Base-by-base conservation (phyloP, 2,888 invertebrate genomes). In the Cartodere bifasciata region DNA sequence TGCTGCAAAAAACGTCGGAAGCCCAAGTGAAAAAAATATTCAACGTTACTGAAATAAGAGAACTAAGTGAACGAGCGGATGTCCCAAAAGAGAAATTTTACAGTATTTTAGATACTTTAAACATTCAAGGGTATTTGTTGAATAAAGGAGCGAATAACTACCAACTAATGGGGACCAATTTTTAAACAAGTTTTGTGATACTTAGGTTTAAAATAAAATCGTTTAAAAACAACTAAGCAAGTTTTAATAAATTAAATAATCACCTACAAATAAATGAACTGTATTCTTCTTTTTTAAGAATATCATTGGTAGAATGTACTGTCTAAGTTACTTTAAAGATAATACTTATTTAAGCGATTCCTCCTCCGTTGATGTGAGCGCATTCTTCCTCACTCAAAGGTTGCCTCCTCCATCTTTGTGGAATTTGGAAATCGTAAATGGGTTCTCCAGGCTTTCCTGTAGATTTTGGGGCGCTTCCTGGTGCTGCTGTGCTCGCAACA, bases 91-190 rank as follows among this genome's bases (percentile, higher is more conserved):
- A 70, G 1, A 76, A 80, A 49, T 72, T 85, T 40, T 67, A 67
- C 27, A 70, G 72, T 39, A 66, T 90, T 27, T 67, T 94, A 29
- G 72, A 77, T 41, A 72, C 77, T 17, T 68, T 92, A 43, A 92
- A 94, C 55, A 67, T 76, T 45, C 84, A 87, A 55, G 90, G 91
- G 6, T 82, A 77, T 60, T 63, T 94, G 40, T 63, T 94, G 40
- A 78, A 87, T 49, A 87, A 84, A 58, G 83, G 78, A 13, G 39
- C 41, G 9, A 46, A 48, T 37, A 49, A 38, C 15, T 60, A 55
- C 41, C 55, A 58, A 38, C 40, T 58, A 17, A 41, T 47, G 6
- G 46, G 43, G 29, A 44, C 44, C 14, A 40, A 46, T 36, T 37
- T 40, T 13, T 40, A 17, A 32, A 16, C 12, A 25, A 7, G n/a